Evolutionary conservation across 2,888 invertebrate species (phyloP).

Genomic region (Apocheima hispidaria): DNA sequence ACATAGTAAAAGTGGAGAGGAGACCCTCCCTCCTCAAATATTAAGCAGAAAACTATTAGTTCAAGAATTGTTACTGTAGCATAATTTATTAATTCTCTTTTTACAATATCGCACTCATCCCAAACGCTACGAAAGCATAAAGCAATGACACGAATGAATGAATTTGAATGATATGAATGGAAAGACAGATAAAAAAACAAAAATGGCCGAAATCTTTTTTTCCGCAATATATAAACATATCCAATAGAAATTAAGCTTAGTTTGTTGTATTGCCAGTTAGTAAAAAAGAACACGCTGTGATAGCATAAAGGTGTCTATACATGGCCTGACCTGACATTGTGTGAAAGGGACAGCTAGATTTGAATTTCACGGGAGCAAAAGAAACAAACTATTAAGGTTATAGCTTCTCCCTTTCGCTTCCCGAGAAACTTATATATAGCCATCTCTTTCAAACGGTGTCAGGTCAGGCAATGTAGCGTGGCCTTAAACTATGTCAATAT

Average conservation of each 20-base stretch:
- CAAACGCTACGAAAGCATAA: neutral
- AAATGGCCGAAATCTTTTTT: too few relatives aligned
- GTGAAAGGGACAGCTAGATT: too few relatives aligned
- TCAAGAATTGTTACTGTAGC: neutral
- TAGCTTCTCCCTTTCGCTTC: too few relatives aligned
- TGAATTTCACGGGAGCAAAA: too few relatives aligned
- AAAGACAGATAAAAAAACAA: neutral
- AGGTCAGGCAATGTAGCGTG: too few relatives aligned
- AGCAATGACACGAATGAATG: conserved; percentile 8
- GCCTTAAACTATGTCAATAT: too few relatives aligned
- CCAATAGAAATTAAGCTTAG: conserved; percentile 23
- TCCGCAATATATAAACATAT: neutral
- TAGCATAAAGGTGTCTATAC: too few relatives aligned
- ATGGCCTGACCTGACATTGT: neutral
- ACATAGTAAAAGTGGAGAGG: conserved; percentile 62
- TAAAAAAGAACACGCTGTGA: too few relatives aligned
- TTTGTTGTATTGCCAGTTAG: neutral
- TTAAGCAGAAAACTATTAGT: neutral
- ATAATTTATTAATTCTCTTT: neutral
- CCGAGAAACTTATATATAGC: too few relatives aligned
- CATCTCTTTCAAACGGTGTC: too few relatives aligned
- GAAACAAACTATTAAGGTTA: too few relatives aligned
- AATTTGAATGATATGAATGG: conserved; percentile 1
- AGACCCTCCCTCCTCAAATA: conserved; percentile 1
- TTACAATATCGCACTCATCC: conserved; percentile 13